A percentile compares a stretch with the other conserved stretches of the same genome.
Evolutionary conservation across 2,888 invertebrate species (phyloP).

Genomic region (Hydroisotoma schaefferi): DNA sequence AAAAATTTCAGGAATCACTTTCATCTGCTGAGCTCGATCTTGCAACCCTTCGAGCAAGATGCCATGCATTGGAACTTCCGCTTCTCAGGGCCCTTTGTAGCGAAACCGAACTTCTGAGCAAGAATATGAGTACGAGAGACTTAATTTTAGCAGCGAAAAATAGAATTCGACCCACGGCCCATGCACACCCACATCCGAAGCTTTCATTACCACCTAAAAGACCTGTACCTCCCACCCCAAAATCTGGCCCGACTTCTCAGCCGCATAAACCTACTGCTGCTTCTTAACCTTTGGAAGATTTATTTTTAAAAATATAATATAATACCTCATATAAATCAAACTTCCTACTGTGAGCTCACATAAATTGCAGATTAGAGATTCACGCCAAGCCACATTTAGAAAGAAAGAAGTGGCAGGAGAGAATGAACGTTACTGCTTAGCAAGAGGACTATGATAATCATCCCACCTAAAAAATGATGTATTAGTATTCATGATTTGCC

Average conservation of each 20-base stretch:
- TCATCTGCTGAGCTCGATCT: constrained; percentile 46
- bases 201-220: constrained; percentile 30
- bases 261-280: not conserved
- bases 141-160: constrained; percentile 27
- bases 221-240: constrained; percentile 19
- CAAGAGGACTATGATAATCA: no score
- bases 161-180: constrained; percentile 45
- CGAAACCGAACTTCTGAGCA: constrained; percentile 39
- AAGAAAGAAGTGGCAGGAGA: not conserved
- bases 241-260: not conserved
- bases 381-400: no score
- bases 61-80: constrained; percentile 45
- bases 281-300: not conserved
- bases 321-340: not conserved
- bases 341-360: no score
- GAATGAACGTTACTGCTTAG: no score
- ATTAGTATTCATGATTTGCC: constrained; percentile 43
- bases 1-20: constrained; percentile 26
- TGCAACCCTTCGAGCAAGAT: constrained; percentile 41
- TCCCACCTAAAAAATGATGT: constrained; percentile 36
- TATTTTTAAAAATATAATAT: not conserved
- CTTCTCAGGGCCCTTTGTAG: constrained; percentile 45
- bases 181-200: constrained; percentile 41
- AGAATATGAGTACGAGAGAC: constrained; percentile 26
- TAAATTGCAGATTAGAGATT: no score